Evolutionary conservation across 2,113 vertebrate genomes (phyloP), one percentile per base, ranked within the genome.

Genomic region (Sorex fumeus): DNA sequence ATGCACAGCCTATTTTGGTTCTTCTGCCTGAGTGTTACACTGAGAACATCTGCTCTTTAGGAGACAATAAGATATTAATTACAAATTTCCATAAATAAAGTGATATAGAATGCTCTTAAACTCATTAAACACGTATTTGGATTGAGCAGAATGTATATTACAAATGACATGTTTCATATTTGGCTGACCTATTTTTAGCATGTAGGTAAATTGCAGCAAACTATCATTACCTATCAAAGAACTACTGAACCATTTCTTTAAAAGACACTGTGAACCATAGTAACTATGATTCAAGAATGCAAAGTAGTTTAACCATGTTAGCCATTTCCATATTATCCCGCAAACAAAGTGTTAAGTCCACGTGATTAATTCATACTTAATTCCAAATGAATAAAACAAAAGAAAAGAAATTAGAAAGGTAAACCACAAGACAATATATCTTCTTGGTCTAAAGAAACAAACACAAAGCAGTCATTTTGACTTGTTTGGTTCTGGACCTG

Each of bases 1-100:
- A 95, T 96, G 93, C 36, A 83, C 60, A 80, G 25, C 40, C 77
- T 66, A 86, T 82, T 96, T 85, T 92, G 60, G 43, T 96, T 88
- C 72, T 91, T 43, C 15, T 95, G 2, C 23, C 90, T 96, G 67
- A 93, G 81, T 90, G 28, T 43, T 88, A 57, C 19, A n/a, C 6
- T 87, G 94, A 60, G 27, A 91, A 60, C 23, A 88, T 8, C 57
- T 5, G 6, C 45, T 82, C 2, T 91, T 75, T 95, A 67, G 74
- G 8, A 40, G 12, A 36, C 80, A 95, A 82, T 87, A 1, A 95
- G 25, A 1, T 36, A 76, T 93, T 89, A 96, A 77, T 32, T 19
- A 0, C 62, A 53, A 3, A 0, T 96, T 96, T 50, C 50, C 2
- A 34, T 6, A 40, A 85, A 6, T 62, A 72, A 93, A 92, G 92